Evolutionary conservation across 2,113 vertebrate genomes (phyloP), one percentile per base, ranked within the genome.

Genomic region (Bufo gargarizans): DNA sequence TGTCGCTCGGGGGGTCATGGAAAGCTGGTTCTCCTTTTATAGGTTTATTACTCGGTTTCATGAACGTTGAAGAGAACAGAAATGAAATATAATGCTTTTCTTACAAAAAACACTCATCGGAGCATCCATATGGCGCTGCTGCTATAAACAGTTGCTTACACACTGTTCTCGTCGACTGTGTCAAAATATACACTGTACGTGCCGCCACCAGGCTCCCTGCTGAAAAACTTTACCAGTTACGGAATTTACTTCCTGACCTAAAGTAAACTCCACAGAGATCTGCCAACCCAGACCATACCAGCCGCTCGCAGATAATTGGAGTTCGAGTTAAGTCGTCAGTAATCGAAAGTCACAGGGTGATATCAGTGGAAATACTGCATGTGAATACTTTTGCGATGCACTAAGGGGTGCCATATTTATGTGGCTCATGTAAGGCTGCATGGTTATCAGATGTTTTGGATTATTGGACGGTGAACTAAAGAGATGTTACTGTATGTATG

Each of bases 81-180:
- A 4, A 47, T 10, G 17, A 63, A 65, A 17, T 45, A 45, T 47
- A 19, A 19, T 10, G 45, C 33, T 82, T 63, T 82, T 43, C 33
- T 50, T 63, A 56, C 33, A 58, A 58, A 84, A 33, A 72, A 17
- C 22, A 72, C 47, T 17, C 47, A 12, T 16, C n/a, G 53, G 53
- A 12, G n/a, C 22, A 3, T 59, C 84, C 71, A 85, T 85, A 76
- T 85, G 84, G 84, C 84, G 0, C 50, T 2, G 61, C 47, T 43
- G 11, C 67, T 74, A 72, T 72, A 85, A 85, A 59, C 83, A 74
- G 67, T 59, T 69, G 82, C 82, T 69, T 55, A 69, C 61, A 69
- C 63, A 2, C 49, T 56, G 55, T 85, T 76, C 55, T 85, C 7
- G 76, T 53, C 63, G 3, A 19, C 63, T 49, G 82, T 67, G 61